Percentiles rank a stretch among this genome's conserved stretches.
These are phyloP conservation scores for Agapostemon virescens DNA, from an alignment of 2,888 invertebrate species.

Conservation along the genomic window DNA sequence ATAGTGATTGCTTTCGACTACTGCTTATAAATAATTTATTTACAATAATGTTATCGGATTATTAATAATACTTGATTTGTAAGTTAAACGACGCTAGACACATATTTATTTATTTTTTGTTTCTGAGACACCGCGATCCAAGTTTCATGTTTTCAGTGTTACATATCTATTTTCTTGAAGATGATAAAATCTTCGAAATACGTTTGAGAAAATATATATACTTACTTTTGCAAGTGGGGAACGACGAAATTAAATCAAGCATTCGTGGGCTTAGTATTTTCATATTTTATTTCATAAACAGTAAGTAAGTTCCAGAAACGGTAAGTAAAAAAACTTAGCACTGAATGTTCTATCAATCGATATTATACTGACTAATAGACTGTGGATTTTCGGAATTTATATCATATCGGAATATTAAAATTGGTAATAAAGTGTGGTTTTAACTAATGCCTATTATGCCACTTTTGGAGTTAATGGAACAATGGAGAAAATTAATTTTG, in stretches of 20 bases:
- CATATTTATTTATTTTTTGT: neutral
- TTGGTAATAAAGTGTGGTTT: neutral
- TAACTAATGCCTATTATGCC: neutral
- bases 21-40: constrained; percentile 3
- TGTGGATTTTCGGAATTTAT: constrained; percentile 6
- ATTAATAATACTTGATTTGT: neutral
- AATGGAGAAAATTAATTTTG: neutral
- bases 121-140: neutral
- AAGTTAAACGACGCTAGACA: constrained; percentile 6
- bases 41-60: neutral
- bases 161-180: neutral
- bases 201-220: neutral
- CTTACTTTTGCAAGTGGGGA: neutral
- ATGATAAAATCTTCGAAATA: neutral
- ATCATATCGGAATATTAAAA: neutral
- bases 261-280: neutral
- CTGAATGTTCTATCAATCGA: neutral
- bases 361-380: neutral
- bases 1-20: neutral
- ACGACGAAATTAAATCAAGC: neutral
- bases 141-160: neutral
- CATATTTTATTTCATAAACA: neutral
- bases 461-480: neutral
- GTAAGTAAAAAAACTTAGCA: neutral
- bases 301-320: neutral